Percentiles rank a stretch among this genome's conserved stretches.
Conservation (phyloP, 2,797 vertebrate genomes). For the Ctenopoma multispine region DNA sequence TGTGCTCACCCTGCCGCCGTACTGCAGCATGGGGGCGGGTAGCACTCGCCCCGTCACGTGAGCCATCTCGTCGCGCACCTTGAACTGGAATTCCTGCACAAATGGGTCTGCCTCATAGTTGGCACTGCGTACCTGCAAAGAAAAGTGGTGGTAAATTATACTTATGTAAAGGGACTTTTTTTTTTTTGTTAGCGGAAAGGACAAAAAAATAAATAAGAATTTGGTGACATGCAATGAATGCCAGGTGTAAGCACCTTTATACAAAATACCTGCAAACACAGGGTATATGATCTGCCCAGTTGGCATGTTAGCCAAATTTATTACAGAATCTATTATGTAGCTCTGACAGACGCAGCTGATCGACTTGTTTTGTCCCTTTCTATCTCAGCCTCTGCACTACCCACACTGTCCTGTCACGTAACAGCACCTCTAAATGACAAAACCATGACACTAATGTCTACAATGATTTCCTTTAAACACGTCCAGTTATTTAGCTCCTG, state of each 20-base stretch:
- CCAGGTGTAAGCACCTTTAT: conserved; percentile 2
- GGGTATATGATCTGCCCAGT: conserved; percentile 4
- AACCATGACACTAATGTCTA: conserved; percentile 14
- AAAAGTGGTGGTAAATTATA: background rate
- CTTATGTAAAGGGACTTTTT: no score
- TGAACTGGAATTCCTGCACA: conserved; percentile 99
- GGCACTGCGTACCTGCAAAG: conserved; percentile 94
- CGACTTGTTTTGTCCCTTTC: conserved; percentile 39
- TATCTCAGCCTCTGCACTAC: conserved; percentile 20
- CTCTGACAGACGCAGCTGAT: conserved; percentile 33
- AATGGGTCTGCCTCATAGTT: conserved; percentile 98
- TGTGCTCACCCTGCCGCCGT: conserved; percentile 97
- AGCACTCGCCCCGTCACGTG: conserved; percentile 98
- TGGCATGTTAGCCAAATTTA: background rate
- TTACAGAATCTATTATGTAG: conserved; percentile 23
- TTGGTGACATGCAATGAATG: conserved; percentile 4
- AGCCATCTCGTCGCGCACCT: conserved; percentile 98
- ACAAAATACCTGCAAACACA: conserved; percentile 12
- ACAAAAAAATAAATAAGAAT: conserved; percentile 1
- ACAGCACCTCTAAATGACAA: conserved; percentile 48
- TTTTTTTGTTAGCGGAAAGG: background rate
- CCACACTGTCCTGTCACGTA: conserved; percentile 26
- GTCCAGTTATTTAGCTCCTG: conserved; percentile 34
- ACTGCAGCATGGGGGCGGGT: conserved; percentile 98
- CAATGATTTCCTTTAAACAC: conserved; percentile 43